Evolutionary conservation across 2,797 vertebrate species (phyloP).

Genomic region (Pseudochromis fuscus): DNA sequence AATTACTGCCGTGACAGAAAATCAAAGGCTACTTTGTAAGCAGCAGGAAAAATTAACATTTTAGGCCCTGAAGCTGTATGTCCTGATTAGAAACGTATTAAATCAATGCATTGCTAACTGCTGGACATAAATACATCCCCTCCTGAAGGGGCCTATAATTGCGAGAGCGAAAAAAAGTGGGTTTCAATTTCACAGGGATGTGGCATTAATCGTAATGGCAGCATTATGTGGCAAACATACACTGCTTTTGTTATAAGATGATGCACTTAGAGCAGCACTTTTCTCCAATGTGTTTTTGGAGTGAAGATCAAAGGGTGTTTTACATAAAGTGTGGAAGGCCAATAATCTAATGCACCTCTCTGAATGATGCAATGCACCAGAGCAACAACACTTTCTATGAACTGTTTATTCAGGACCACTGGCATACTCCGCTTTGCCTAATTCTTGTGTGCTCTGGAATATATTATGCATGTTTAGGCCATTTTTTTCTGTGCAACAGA

Average conservation of each 20-base stretch:
- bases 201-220: slow-evolving; percentile 72
- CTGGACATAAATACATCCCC: slow-evolving; percentile 83
- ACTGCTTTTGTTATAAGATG: slow-evolving; percentile 64
- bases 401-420: background rate
- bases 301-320: slow-evolving; percentile 77
- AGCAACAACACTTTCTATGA: background rate
- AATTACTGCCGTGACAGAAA: slow-evolving; percentile 99
- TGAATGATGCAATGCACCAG: slow-evolving; percentile 21
- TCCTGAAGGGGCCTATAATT: slow-evolving; percentile 85
- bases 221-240: slow-evolving; percentile 65
- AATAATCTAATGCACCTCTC: slow-evolving; percentile 3
- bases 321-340: slow-evolving; percentile 49
- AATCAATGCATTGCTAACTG: slow-evolving; percentile 98
- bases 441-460: background rate
- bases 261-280: slow-evolving; percentile 50
- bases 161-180: slow-evolving; percentile 71
- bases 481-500: no score
- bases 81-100: slow-evolving; percentile 99
- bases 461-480: no score
- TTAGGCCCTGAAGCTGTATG: slow-evolving; percentile 95
- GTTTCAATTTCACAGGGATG: slow-evolving; percentile 75
- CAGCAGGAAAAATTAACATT: slow-evolving; percentile 98
- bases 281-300: slow-evolving; percentile 38
- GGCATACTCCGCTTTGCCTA: background rate
- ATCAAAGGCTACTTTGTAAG: slow-evolving; percentile 99